Base-by-base conservation (phyloP, 2,888 invertebrate species). In the Acanthopleura granulata region DNA sequence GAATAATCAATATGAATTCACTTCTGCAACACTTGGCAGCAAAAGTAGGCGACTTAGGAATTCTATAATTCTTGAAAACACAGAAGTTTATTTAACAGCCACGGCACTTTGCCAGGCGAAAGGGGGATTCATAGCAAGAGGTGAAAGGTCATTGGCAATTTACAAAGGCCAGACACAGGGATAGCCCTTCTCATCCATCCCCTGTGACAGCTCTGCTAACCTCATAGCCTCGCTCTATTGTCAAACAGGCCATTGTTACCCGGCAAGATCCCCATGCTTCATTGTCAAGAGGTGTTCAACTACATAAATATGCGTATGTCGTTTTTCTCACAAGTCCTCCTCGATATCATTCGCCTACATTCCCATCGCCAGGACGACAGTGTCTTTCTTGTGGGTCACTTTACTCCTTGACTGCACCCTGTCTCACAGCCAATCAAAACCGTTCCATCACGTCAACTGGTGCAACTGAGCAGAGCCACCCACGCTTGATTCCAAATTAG, bases 231-330 rank as follows among this genome's bases (percentile, higher is more conserved):
- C 57, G 3, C 16, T 6, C 29, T 27, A 66, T 66, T 66, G 66
- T 66, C 29, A 16, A 15, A 27, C 16, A 27, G 6, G 12, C 29
- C 66, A 27, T 66, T 66, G 66, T 66, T 22, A 27, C 22, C 66
- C 29, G 66, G 4, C 29, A 12, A 25, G 25, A 27, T 3, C 57
- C 18, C 22, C n/a, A 3, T 1, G 57, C n/a, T 22, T 57, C 29
- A 66, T 66, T 66, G 66, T 66, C 29, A 18, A 27, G 22, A 22
- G 66, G 22, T 27, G 16, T 27, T 22, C 27, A 66, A 16, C 66
- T 66, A 27, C 29, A 66, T 66, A 27, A 66, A 66, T 66, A 66
- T 66, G 66, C 66, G 25, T 66, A 66, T 66, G 66, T 66, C 66
- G 22, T 66, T 66, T 66, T 66, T 66, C 66, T 66, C 66, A 66